Evolutionary conservation across 2,888 invertebrate genomes (phyloP).

Genomic region (Rotaria sp.): DNA sequence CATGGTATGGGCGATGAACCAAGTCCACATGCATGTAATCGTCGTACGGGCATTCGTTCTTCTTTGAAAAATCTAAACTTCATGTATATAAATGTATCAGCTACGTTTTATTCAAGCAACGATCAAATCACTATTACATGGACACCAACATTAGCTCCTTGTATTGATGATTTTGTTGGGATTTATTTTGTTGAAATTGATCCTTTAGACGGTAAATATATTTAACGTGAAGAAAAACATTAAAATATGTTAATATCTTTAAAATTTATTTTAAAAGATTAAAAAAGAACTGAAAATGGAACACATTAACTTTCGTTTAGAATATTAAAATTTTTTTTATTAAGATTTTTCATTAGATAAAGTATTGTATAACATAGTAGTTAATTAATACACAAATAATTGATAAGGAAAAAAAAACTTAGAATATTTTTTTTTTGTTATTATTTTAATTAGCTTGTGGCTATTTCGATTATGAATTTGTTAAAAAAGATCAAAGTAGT

Average conservation of each 20-base stretch:
- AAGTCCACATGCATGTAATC: not conserved
- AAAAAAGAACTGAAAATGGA: too few relatives aligned
- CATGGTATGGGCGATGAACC: not conserved
- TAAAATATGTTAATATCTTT: too few relatives aligned
- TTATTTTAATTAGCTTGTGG: not conserved
- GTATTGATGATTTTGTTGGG: not conserved
- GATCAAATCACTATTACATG: not conserved
- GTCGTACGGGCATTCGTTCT: not conserved
- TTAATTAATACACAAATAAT: too few relatives aligned
- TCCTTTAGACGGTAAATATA: not conserved
- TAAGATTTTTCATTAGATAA: too few relatives aligned
- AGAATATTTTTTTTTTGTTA: too few relatives aligned
- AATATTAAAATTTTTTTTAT: too few relatives aligned
- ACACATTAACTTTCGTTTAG: too few relatives aligned
- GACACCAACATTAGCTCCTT: not conserved
- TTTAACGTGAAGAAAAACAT: too few relatives aligned
- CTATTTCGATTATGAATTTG: not conserved
- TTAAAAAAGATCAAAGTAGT: not conserved
- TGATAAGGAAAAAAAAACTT: too few relatives aligned
- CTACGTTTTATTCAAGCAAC: not conserved
- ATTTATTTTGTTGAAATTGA: not conserved
- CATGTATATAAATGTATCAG: not conserved
- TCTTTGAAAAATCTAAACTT: not conserved
- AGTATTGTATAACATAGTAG: too few relatives aligned
- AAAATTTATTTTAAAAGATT: too few relatives aligned